Percentiles rank a stretch among this genome's conserved stretches.
Conservation (phyloP, 2,797 vertebrate genomes). For the Adelosebastes latens region DNA sequence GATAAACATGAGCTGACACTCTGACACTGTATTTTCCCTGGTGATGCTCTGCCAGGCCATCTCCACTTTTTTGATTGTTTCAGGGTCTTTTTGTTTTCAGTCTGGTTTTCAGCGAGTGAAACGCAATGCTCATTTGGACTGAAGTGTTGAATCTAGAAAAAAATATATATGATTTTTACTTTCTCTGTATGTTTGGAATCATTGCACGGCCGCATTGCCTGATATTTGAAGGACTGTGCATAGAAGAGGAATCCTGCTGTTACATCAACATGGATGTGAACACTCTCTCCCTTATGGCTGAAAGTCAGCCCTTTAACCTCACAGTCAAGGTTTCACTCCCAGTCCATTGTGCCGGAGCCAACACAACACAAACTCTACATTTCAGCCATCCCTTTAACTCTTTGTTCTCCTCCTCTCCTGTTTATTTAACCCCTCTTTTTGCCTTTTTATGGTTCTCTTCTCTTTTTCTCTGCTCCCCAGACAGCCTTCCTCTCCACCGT, state of each 20-base stretch:
- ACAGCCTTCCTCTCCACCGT: background rate
- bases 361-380: constrained; percentile 5
- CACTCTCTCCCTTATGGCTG: background rate
- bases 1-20: background rate
- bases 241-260: background rate
- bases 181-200: background rate
- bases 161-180: background rate
- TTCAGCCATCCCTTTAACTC: background rate
- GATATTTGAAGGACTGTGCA: background rate
- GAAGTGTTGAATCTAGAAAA: background rate
- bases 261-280: constrained; percentile 4
- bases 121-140: background rate
- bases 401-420: background rate
- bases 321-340: background rate
- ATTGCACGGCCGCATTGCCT: background rate
- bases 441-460: background rate
- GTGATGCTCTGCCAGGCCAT: background rate
- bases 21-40: background rate
- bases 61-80: background rate
- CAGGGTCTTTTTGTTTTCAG: background rate
- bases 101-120: background rate
- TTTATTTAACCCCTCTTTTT: constrained; percentile 6
- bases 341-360: background rate
- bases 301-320: background rate
- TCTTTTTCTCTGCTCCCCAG: background rate